These are phyloP conservation scores for Leptinotarsa haldemani DNA, from an alignment of 2,888 invertebrate genomes.

Conservation along the genomic window DNA sequence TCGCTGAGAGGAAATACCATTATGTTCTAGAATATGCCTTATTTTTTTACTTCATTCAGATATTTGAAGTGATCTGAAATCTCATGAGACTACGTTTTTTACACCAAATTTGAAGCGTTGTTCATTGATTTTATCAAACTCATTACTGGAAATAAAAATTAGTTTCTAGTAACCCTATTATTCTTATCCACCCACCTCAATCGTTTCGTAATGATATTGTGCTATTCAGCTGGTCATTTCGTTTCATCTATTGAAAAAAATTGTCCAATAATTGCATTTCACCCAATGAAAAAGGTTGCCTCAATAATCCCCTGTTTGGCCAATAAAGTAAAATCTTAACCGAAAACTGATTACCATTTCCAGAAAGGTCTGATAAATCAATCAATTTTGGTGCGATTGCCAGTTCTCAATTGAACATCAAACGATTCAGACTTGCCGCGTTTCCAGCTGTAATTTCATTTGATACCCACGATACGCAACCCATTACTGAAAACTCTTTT, in stretches of 20 bases:
- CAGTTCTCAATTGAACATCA: neutral
- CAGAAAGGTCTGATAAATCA: slow-evolving; percentile 1
- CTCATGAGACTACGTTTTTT: no score
- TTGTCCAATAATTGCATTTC: neutral
- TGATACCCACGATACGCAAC: neutral
- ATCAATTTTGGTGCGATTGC: slow-evolving; percentile 8
- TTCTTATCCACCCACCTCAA: no score
- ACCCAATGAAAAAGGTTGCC: neutral
- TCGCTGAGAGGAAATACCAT: no score
- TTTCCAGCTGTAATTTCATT: slow-evolving; percentile 7
- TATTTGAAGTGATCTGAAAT: no score
- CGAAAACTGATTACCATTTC: neutral
- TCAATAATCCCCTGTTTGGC: neutral
- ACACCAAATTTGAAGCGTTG: no score
- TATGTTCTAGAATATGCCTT: no score
- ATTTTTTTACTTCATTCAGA: no score
- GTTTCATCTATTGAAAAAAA: neutral
- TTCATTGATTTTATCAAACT: no score
- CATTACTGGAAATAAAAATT: no score
- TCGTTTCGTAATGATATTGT: no score
- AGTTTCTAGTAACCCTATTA: no score
- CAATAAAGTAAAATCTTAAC: neutral
- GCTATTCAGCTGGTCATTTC: neutral
- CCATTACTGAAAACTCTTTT: slow-evolving; percentile 6
- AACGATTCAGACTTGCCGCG: neutral